phyloP scores from a whole-genome alignment of 2,113 vertebrate genomes.

The Cettia cetti region DNA sequence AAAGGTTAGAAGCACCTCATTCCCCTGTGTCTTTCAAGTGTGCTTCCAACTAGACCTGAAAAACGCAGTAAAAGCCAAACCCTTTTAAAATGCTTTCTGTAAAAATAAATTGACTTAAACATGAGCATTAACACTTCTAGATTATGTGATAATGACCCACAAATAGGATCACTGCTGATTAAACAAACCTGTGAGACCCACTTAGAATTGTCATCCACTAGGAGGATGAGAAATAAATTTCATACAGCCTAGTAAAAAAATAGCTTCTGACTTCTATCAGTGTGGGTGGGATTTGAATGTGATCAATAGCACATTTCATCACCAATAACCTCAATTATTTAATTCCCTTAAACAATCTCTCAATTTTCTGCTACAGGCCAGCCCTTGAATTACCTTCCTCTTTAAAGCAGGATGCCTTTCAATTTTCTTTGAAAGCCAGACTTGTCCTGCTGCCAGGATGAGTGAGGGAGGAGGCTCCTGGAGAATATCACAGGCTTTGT shows the following conservation, averaged over 20 bases:
- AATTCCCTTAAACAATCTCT: not conserved
- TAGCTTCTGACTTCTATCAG: not conserved
- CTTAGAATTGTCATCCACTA: not conserved
- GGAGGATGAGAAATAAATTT: not conserved
- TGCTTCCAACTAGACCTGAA: not conserved
- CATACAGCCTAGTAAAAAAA: not conserved
- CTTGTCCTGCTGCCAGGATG: not conserved
- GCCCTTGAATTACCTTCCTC: not conserved
- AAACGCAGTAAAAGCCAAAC: not conserved
- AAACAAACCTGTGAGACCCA: not conserved
- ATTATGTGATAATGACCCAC: not conserved
- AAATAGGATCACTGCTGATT: not conserved
- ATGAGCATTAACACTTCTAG: not conserved
- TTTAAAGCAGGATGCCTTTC: not conserved
- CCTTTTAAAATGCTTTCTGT: not conserved
- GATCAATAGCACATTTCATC: not conserved
- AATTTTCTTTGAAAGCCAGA: not conserved
- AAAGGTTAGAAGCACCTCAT: not conserved
- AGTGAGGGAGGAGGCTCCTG: not conserved
- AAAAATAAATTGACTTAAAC: not conserved
- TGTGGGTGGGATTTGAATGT: not conserved
- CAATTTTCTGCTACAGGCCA: not conserved
- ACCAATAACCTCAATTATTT: not conserved
- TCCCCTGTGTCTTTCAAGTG: not conserved
- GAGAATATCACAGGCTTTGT: not conserved